These are phyloP conservation scores for Neodontobutis hainanensis DNA, from an alignment of 2,113 vertebrate genomes.

Conservation along the genomic window DNA sequence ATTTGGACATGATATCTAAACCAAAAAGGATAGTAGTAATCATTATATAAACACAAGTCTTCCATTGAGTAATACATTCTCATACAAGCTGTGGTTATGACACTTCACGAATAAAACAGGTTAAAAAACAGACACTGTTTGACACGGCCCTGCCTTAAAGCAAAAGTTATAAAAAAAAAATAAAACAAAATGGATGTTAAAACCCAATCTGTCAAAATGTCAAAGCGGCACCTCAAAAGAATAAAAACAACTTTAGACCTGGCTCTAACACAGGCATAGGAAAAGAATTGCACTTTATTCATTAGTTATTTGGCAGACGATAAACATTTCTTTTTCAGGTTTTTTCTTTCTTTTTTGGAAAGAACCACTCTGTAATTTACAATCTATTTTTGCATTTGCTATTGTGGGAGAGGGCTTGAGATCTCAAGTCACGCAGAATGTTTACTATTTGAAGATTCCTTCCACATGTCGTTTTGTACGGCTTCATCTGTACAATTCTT, in stretches of 20 bases:
- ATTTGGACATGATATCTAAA: conserved; percentile 7
- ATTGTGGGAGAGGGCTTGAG: conserved; percentile 12
- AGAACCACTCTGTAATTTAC: conserved; percentile 42
- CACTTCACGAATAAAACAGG: conserved; percentile 14
- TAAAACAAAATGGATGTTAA: conserved; percentile 60
- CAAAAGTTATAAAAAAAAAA: conserved; percentile 55
- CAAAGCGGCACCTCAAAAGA: conserved; percentile 11
- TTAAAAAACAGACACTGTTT: conserved; percentile 22
- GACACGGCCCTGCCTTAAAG: conserved; percentile 18
- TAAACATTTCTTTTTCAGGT: conserved; percentile 8
- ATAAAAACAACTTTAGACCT: background rate
- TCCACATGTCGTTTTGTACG: conserved; percentile 26
- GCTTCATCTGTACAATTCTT: conserved; percentile 41
- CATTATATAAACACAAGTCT: background rate
- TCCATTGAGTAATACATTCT: conserved; percentile 5
- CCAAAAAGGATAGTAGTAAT: conserved; percentile 12
- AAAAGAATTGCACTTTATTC: background rate
- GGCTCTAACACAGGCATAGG: background rate
- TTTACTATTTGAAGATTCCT: conserved; percentile 20
- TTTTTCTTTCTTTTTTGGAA: conserved; percentile 4
- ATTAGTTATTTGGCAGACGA: conserved; percentile 5
- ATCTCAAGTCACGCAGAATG: conserved; percentile 22
- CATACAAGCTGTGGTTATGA: conserved; percentile 33
- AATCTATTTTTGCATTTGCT: conserved; percentile 22
- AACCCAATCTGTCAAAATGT: conserved; percentile 39